These are phyloP conservation scores for Dicentrarchus labrax DNA, from an alignment of 2,113 vertebrate species.

Conservation along the genomic window DNA sequence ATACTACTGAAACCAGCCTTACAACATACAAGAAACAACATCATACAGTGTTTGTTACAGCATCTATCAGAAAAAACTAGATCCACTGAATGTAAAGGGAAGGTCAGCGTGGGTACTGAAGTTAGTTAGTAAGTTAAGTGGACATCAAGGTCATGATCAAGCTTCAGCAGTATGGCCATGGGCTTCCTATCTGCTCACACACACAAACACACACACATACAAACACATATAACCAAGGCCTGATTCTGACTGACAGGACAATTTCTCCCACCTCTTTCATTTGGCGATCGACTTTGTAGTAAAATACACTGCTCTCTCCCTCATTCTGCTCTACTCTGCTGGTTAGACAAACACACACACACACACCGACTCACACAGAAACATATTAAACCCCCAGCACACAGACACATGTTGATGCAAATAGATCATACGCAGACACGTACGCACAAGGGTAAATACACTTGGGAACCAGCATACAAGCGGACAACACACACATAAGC, in stretches of 20 bases:
- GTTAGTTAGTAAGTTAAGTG: slow-evolving; percentile 70
- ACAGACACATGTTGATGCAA: slow-evolving; percentile 12
- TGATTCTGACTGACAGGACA: slow-evolving; percentile 78
- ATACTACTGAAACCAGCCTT: background rate
- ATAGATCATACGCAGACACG: slow-evolving; percentile 13
- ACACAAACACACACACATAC: slow-evolving; percentile 18
- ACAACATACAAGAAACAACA: too few relatives aligned
- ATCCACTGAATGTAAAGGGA: slow-evolving; percentile 28
- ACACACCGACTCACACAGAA: background rate
- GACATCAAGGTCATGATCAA: slow-evolving; percentile 79
- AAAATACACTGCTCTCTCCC: slow-evolving; percentile 60
- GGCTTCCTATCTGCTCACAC: slow-evolving; percentile 8
- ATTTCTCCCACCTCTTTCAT: slow-evolving; percentile 67
- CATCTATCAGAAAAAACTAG: slow-evolving; percentile 15
- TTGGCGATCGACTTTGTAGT: slow-evolving; percentile 70
- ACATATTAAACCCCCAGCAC: background rate
- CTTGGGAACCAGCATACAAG: background rate
- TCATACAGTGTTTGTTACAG: background rate
- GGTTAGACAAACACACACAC: slow-evolving; percentile 14
- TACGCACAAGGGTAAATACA: slow-evolving; percentile 7
- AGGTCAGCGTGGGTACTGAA: slow-evolving; percentile 49
- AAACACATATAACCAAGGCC: slow-evolving; percentile 7
- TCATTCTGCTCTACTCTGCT: slow-evolving; percentile 29
- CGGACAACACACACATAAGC: background rate
- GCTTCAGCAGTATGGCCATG: slow-evolving; percentile 38